Evolutionary conservation across 1,140 invertebrate species (phyloP), one percentile per base, ranked within the genome.

Genomic region (Leptopilina boulardi): DNA sequence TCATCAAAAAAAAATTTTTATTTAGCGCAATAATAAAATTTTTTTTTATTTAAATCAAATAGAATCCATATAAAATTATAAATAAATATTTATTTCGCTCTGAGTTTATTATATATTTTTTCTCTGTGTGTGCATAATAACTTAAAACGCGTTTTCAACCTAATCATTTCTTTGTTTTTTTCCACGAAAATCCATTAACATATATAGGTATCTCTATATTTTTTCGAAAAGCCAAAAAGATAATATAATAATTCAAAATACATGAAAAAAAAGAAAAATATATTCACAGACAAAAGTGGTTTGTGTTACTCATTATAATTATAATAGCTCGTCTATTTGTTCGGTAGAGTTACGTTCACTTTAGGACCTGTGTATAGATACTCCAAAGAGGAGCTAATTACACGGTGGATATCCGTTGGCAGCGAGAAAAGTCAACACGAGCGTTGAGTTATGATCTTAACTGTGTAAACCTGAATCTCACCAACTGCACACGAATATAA

Each of bases 391-490:
- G 78, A 82, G 85, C 83, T 85, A 86, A 86, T 86, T 86, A 83
- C 84, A 82, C 79, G 79, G 77, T 80, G 83, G 83, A 82, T 80
- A 80, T 82, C 74, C 84, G 78, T 84, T 83, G 81, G 82, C 81
- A 83, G 80, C 82, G 82, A 82, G 81, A 82, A 86, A 83, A 84
- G 85, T 85, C 85, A 85, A 85, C 84, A 84, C 76, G 78, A 80
- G 75, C 84, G 83, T 82, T 84, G 85, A 85, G 84, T 87, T 85
- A 84, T 84, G 83, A 83, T 85, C 83, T 84, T 84, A 83, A 80
- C 83, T 84, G 79, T 81, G 84, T 83, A 83, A 87, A 84, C 82
- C 78, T 77, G 79, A 84, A 84, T 82, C 81, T 81, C 77, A 80
- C 79, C 77, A 81, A 81, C 75, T 74, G 21, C 21, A 71, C 73